Conservation (phyloP, 2,113 vertebrate genomes). For the Chionodraco myersi region DNA sequence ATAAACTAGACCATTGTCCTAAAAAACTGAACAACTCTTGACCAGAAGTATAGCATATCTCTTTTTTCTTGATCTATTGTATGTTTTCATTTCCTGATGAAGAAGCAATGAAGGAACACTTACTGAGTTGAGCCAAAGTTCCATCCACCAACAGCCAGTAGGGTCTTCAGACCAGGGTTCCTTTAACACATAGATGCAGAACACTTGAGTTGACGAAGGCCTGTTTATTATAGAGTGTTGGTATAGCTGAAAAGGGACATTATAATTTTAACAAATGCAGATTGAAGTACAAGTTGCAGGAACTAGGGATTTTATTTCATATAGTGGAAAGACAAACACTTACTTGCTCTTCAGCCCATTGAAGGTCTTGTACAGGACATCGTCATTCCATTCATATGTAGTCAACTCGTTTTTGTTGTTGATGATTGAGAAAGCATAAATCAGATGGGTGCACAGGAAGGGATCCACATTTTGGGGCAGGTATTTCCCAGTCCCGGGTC, state of each 20-base stretch:
- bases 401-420: slow-evolving; percentile 83
- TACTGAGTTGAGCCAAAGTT: slow-evolving; percentile 89
- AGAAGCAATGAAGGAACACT: slow-evolving; percentile 45
- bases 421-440: slow-evolving; percentile 91
- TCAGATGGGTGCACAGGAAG: slow-evolving; percentile 85
- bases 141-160: slow-evolving; percentile 91
- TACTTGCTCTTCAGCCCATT: slow-evolving; percentile 87
- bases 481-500: slow-evolving; percentile 82
- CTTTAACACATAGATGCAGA: slow-evolving; percentile 64
- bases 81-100: too few species aligned
- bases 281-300: neutral
- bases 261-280: neutral
- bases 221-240: neutral
- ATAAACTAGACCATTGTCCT: neutral
- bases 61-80: neutral
- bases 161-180: slow-evolving; percentile 87
- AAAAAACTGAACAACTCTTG: neutral
- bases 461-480: slow-evolving; percentile 86
- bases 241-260: neutral
- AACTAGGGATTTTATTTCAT: neutral
- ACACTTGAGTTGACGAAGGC: neutral
- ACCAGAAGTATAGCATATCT: neutral
- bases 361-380: slow-evolving; percentile 87
- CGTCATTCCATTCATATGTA: slow-evolving; percentile 88
- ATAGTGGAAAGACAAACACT: slow-evolving; percentile 6